Percentiles rank a stretch among this genome's conserved stretches.
Evolutionary conservation across 1,140 invertebrate genomes (phyloP).

Genomic region (Musca domestica): DNA sequence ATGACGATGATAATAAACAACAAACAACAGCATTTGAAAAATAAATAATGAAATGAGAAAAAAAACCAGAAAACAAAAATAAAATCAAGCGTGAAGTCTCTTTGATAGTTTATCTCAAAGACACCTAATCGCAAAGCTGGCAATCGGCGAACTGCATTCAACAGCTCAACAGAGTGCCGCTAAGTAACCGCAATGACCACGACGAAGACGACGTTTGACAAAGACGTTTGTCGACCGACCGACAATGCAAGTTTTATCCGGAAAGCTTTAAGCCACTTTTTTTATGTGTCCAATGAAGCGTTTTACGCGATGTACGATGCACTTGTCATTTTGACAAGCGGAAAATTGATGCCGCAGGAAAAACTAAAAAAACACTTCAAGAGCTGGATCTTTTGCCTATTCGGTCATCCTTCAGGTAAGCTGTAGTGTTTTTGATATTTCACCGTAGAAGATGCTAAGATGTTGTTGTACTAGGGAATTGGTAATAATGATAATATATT

Average conservation of each 20-base stretch:
- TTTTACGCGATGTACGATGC: not conserved
- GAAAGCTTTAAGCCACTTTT: conserved; percentile 18
- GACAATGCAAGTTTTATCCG: conserved; percentile 1
- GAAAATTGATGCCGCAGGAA: conserved; percentile 12
- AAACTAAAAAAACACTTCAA: not conserved
- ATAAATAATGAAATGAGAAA: too few relatives aligned
- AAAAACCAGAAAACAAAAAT: too few relatives aligned
- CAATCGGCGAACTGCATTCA: too few relatives aligned
- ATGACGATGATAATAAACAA: too few relatives aligned
- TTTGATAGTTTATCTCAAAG: not conserved
- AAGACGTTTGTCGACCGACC: not conserved
- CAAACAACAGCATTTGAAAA: too few relatives aligned
- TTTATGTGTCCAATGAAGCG: conserved; percentile 12
- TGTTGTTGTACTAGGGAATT: too few relatives aligned
- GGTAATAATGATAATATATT: too few relatives aligned
- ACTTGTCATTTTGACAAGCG: conserved; percentile 22
- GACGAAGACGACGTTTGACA: not conserved
- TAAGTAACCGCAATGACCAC: not conserved
- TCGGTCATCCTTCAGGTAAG: too few relatives aligned
- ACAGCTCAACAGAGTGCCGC: too few relatives aligned
- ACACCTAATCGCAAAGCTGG: not conserved
- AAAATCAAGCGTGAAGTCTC: not conserved
- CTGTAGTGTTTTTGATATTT: too few relatives aligned
- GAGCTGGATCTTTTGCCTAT: too few relatives aligned
- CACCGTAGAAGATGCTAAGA: too few relatives aligned